A percentile compares a stretch with the other conserved stretches of the same genome.
phyloP scores from a whole-genome alignment of 2,797 vertebrate genomes.

The Euphonia xanthogaster region DNA sequence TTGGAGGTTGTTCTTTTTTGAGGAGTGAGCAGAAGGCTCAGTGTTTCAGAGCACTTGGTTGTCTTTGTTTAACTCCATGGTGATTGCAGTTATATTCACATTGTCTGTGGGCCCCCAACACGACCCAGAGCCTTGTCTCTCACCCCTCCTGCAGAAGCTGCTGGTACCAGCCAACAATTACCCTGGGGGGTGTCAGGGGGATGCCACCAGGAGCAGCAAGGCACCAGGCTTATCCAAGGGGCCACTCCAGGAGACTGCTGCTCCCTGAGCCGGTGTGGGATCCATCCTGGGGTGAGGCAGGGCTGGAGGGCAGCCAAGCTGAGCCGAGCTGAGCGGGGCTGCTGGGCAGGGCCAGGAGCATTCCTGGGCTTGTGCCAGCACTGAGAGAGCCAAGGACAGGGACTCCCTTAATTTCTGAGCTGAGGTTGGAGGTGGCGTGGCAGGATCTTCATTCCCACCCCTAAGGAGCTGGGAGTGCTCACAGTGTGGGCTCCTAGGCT shows the following conservation, averaged over 20 bases:
- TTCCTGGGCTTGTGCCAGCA: not conserved
- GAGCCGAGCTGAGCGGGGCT: not conserved
- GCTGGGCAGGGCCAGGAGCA: not conserved
- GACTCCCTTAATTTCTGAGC: fast-evolving
- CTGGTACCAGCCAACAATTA: not conserved
- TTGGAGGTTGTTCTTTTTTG: fast-evolving
- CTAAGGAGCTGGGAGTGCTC: fast-evolving
- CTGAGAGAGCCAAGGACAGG: not conserved
- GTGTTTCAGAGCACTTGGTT: not conserved
- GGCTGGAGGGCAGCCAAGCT: not conserved
- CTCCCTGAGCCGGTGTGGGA: not conserved
- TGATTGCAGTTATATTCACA: not conserved
- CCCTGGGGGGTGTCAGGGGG: not conserved
- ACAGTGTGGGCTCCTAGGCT: fast-evolving
- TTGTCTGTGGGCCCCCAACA: not conserved
- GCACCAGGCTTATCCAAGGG: not conserved
- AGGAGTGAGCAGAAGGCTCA: not conserved
- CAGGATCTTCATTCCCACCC: not conserved
- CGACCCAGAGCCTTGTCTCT: not conserved
- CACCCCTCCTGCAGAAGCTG: not conserved
- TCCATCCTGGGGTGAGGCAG: not conserved
- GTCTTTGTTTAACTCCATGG: not conserved
- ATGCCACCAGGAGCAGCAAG: not conserved
- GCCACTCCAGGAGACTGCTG: too few species aligned
- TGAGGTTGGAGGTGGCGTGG: fast-evolving